These are phyloP conservation scores for Nasonia oneida DNA, from an alignment of 2,888 invertebrate genomes.

Conservation along the genomic window DNA sequence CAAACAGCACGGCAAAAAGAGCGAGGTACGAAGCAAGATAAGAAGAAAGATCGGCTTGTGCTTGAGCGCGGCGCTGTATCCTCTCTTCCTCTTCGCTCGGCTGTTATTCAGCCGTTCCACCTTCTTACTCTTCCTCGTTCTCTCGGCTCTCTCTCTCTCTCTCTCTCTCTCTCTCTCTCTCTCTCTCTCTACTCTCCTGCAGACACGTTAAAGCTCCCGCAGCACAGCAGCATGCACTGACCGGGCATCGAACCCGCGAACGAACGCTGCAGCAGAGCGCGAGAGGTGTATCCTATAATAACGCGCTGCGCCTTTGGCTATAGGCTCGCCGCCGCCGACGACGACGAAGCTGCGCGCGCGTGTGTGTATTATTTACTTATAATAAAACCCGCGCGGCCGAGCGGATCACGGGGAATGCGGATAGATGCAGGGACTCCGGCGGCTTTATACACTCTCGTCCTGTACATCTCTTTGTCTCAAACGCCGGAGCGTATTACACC, in stretches of 20 bases:
- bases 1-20: neutral
- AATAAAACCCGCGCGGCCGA: too few species aligned
- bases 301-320: too few species aligned
- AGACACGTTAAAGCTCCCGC: constrained; percentile 4
- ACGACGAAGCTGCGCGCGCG: too few species aligned
- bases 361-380: too few species aligned
- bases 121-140: constrained; percentile 47
- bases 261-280: constrained; percentile 52
- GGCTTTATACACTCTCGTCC: too few species aligned
- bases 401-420: too few species aligned
- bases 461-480: too few species aligned
- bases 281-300: constrained; percentile 22
- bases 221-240: constrained; percentile 70
- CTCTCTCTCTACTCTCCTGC: constrained; percentile 1
- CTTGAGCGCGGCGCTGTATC: neutral
- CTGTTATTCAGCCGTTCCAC: constrained; percentile 40
- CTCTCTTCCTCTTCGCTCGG: neutral
- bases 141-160: constrained; percentile 15
- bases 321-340: too few species aligned
- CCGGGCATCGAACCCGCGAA: constrained; percentile 78
- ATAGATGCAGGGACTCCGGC: too few species aligned
- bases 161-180: constrained; percentile 19
- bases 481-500: too few species aligned
- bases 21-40: neutral
- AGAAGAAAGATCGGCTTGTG: neutral